phyloP scores from a whole-genome alignment of 2,113 vertebrate genomes.

The Dicrurus megarhynchus region DNA sequence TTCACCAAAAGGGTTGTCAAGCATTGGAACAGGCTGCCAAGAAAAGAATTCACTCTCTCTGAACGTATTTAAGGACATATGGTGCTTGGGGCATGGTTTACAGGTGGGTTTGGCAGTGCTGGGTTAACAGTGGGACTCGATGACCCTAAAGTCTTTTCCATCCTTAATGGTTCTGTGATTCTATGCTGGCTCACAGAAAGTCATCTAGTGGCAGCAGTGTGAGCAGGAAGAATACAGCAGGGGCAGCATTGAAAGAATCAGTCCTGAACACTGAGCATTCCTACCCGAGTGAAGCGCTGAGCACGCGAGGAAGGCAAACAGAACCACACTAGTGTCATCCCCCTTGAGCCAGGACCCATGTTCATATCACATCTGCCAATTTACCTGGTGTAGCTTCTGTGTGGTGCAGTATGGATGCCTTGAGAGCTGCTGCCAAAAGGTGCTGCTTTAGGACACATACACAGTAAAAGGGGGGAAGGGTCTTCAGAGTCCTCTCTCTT shows the following conservation, averaged over 20 bases:
- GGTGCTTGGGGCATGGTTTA: neutral
- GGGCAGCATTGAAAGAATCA: neutral
- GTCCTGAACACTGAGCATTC: neutral
- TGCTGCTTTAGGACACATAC: neutral
- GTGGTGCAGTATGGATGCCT: neutral
- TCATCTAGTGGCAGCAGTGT: neutral
- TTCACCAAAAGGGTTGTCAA: too few species aligned
- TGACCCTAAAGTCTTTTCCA: neutral
- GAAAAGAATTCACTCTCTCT: neutral
- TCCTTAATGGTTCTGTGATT: accelerated
- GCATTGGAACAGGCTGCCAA: neutral
- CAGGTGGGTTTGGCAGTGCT: neutral
- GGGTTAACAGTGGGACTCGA: neutral
- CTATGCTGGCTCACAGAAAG: neutral
- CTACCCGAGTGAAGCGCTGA: neutral
- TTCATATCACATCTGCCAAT: neutral
- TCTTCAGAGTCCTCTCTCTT: neutral
- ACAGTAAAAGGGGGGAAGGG: neutral
- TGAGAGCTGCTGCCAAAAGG: neutral
- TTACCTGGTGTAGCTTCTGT: too few species aligned
- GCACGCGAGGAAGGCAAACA: neutral
- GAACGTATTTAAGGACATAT: neutral
- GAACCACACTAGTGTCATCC: neutral
- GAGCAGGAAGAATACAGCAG: neutral
- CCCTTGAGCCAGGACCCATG: neutral